Percentiles rank a stretch among this genome's conserved stretches.
phyloP scores from a whole-genome alignment of 2,797 vertebrate species.

The Ibycter americanus region DNA sequence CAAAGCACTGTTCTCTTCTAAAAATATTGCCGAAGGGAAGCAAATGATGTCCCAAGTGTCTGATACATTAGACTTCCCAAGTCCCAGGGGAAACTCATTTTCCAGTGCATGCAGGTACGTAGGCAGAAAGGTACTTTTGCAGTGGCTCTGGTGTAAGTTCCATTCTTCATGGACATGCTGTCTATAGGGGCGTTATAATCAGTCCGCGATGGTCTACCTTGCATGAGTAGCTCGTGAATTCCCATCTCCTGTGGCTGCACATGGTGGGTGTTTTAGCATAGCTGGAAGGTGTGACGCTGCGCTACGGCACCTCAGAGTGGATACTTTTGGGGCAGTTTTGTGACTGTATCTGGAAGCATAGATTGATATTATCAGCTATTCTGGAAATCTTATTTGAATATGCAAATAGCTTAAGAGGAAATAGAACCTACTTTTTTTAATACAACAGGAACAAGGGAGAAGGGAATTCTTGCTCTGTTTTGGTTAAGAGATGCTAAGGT shows the following conservation, averaged over 20 bases:
- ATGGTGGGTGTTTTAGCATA: fast-evolving
- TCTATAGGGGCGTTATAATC: background rate
- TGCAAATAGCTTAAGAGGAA: background rate
- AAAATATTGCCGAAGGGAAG: background rate
- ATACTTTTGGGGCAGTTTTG: background rate
- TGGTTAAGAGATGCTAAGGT: background rate
- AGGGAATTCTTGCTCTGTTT: background rate
- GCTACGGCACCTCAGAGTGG: background rate
- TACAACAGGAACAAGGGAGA: background rate
- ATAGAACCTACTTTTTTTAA: background rate
- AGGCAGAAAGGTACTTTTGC: background rate
- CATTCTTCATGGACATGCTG: fast-evolving
- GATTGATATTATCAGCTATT: too few species aligned
- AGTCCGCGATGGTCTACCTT: background rate
- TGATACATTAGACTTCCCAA: background rate
- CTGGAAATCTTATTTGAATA: background rate
- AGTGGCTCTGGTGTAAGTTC: background rate
- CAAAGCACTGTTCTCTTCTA: background rate
- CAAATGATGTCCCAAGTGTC: background rate
- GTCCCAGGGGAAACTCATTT: background rate
- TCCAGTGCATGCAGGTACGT: fast-evolving
- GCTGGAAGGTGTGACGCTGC: fast-evolving
- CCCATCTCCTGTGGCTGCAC: fast-evolving
- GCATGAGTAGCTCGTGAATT: too few species aligned
- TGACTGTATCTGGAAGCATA: too few species aligned